These are phyloP conservation scores for Melikaiella ostensackeni DNA, from an alignment of 2,888 invertebrate species.

Conservation along the genomic window DNA sequence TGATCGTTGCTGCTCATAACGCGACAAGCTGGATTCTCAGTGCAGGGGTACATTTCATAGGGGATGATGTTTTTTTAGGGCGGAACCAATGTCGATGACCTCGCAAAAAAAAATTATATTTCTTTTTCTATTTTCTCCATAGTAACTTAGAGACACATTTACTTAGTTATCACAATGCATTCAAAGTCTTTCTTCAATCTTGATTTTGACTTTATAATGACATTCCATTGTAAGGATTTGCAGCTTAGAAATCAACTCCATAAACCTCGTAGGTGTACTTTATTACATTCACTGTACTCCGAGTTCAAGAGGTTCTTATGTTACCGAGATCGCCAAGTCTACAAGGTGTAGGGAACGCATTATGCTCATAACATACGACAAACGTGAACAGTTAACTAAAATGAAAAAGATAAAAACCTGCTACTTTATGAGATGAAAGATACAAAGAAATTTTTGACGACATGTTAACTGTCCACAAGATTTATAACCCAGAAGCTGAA, in stretches of 20 bases:
- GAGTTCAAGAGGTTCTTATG: conserved; percentile 52
- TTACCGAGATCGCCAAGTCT: conserved; percentile 44
- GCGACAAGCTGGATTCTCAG: conserved; percentile 51
- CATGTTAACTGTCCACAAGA: conserved; percentile 32
- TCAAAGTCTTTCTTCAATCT: conserved; percentile 15
- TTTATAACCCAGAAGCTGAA: conserved; percentile 15
- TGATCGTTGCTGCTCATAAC: conserved; percentile 65
- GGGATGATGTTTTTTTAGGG: conserved; percentile 65
- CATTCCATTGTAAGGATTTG: conserved; percentile 23
- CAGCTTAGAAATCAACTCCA: conserved; percentile 22
- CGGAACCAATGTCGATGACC: conserved; percentile 58
- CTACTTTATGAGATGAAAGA: conserved; percentile 22
- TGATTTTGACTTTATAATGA: conserved; percentile 4
- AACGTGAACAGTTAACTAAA: conserved; percentile 70
- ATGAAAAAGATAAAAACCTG: conserved; percentile 5
- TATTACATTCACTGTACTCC: conserved; percentile 43
- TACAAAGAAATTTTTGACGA: conserved; percentile 29
- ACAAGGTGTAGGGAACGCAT: conserved; percentile 50
- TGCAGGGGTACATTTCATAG: conserved; percentile 50
- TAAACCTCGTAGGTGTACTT: conserved; percentile 36
- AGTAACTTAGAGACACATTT: not conserved
- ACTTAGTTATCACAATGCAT: not conserved
- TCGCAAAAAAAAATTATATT: not conserved
- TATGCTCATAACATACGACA: conserved; percentile 64
- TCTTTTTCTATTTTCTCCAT: not conserved